Evolutionary conservation across 2,888 invertebrate species (phyloP).

Genomic region (Hemistola chrysoprasaria): DNA sequence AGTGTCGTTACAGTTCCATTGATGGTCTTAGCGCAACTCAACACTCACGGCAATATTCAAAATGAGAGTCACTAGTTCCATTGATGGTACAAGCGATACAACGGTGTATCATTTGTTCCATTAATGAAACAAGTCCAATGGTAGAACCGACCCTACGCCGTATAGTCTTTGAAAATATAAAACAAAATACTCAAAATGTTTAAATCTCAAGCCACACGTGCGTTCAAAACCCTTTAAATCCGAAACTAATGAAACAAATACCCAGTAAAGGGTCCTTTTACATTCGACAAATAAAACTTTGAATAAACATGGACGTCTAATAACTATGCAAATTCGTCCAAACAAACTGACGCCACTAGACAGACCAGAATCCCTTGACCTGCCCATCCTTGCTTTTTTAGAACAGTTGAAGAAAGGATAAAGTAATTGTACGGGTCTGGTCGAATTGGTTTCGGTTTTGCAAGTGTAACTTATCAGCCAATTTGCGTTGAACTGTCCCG

Average conservation of each 20-base stretch:
- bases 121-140: no score
- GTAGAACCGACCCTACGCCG: no score
- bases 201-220: conserved; percentile 8
- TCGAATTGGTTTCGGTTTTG: conserved; percentile 26
- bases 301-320: conserved; percentile 50
- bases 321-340: conserved; percentile 68
- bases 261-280: conserved; percentile 14
- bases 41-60: no score
- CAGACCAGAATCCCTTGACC: conserved; percentile 6
- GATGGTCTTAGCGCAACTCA: no score
- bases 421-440: conserved; percentile 6
- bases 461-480: conserved; percentile 27
- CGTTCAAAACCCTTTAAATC: conserved; percentile 10
- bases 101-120: no score
- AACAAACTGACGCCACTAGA: conserved; percentile 38
- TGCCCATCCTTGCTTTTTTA: not conserved
- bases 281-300: conserved; percentile 44
- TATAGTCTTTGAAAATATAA: no score
- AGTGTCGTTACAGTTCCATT: no score
- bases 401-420: not conserved
- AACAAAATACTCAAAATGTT: no score
- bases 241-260: conserved; percentile 24
- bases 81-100: no score
- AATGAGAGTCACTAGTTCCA: no score
- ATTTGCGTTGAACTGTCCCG: conserved; percentile 22